phyloP scores from a whole-genome alignment of 2,888 invertebrate genomes.

The Napeogenes sylphis region DNA sequence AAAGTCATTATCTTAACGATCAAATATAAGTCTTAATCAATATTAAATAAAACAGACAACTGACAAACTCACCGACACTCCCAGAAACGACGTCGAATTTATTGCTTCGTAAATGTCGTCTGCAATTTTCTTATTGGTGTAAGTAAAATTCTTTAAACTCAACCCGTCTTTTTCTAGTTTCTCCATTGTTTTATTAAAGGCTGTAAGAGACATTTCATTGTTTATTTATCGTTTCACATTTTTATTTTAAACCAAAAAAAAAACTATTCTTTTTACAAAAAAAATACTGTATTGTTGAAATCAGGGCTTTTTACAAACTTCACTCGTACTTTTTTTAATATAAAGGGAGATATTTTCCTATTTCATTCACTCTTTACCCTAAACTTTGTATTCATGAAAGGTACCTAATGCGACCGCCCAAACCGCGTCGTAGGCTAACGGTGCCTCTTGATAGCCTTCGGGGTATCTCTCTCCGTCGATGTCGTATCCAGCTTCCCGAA shows the following conservation, averaged over 20 bases:
- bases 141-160: conserved; percentile 96
- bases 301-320: too few species aligned
- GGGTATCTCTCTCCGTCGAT: conserved; percentile 92
- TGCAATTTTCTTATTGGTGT: conserved; percentile 95
- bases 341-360: conserved; percentile 2
- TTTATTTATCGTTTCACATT: background rate
- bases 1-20: conserved; percentile 33
- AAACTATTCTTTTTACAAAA: background rate
- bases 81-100: conserved; percentile 98
- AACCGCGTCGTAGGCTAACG: conserved; percentile 98
- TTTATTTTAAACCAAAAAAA: background rate
- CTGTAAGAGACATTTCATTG: conserved; percentile 65
- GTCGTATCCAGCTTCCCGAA: conserved; percentile 89
- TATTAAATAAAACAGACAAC: conserved; percentile 1
- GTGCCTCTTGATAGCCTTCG: conserved; percentile 98
- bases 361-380: conserved; percentile 5
- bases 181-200: conserved; percentile 98
- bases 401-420: conserved; percentile 98
- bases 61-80: conserved; percentile 90
- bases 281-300: too few species aligned
- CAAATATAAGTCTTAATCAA: conserved; percentile 10
- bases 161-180: conserved; percentile 87
- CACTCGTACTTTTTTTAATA: background rate
- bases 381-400: conserved; percentile 18
- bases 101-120: conserved; percentile 98